Conservation (phyloP, 2,888 invertebrate species). For the Dolichomitus sp. region DNA sequence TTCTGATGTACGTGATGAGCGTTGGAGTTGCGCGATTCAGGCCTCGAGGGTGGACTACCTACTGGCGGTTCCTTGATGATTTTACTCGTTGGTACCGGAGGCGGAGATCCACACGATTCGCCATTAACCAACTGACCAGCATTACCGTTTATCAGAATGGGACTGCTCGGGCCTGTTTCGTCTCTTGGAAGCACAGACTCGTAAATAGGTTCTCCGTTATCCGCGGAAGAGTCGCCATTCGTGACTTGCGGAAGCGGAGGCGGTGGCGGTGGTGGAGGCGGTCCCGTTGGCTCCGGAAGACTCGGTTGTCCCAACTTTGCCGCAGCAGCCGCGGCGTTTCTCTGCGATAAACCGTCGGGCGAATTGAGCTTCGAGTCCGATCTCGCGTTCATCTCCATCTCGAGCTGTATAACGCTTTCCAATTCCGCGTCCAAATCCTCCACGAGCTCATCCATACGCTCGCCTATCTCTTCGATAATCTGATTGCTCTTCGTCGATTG, state of each 20-base stretch:
- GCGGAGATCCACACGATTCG: slow-evolving; percentile 77
- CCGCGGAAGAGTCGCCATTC: slow-evolving; percentile 72
- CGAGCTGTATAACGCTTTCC: slow-evolving; percentile 90
- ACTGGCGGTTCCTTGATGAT: slow-evolving; percentile 77
- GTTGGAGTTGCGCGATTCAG: slow-evolving; percentile 77
- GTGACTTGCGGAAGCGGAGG: slow-evolving; percentile 79
- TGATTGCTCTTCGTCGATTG: slow-evolving; percentile 89
- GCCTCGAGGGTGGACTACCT: slow-evolving; percentile 77
- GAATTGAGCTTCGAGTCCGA: slow-evolving; percentile 73
- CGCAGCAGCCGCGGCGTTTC: slow-evolving; percentile 72
- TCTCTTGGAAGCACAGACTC: slow-evolving; percentile 93
- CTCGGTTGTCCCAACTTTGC: slow-evolving; percentile 88
- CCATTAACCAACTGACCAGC: slow-evolving; percentile 76
- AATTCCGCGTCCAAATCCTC: slow-evolving; percentile 94
- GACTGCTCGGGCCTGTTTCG: slow-evolving; percentile 84
- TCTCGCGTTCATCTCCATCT: slow-evolving; percentile 85
- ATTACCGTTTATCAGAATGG: slow-evolving; percentile 79
- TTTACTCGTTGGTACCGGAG: slow-evolving; percentile 78
- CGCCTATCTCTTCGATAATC: slow-evolving; percentile 93
- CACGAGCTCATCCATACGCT: slow-evolving; percentile 94
- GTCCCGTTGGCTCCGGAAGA: slow-evolving; percentile 92
- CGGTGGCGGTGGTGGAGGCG: slow-evolving; percentile 90
- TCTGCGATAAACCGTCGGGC: slow-evolving; percentile 73
- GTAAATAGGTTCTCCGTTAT: slow-evolving; percentile 92
- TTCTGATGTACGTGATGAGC: slow-evolving; percentile 70